Evolutionary conservation across 2,113 vertebrate species (phyloP).

Genomic region (Gasterosteus nipponicus): DNA sequence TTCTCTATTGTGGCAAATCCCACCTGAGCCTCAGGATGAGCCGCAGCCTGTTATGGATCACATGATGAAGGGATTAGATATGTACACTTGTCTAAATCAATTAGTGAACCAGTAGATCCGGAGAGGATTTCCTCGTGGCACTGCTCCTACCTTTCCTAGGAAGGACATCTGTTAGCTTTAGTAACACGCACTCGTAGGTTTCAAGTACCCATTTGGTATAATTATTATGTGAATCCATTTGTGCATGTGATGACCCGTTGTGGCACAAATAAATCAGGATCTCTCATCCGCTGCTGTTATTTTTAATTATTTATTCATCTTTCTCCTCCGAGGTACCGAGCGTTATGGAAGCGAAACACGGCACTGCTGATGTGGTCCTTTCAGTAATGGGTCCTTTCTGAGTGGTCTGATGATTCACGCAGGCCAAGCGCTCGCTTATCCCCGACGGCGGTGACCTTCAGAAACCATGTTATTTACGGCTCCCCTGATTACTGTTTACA

Average conservation of each 20-base stretch:
- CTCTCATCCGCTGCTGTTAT: neutral
- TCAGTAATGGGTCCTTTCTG: constrained; percentile 6
- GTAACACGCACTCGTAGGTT: neutral
- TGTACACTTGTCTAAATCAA: constrained; percentile 65
- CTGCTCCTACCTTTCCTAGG: constrained; percentile 6
- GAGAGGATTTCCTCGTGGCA: constrained; percentile 75
- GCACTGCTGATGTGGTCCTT: neutral
- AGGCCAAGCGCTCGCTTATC: constrained; percentile 29
- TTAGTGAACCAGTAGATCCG: constrained; percentile 81
- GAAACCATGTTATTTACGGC: constrained; percentile 28
- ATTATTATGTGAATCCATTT: neutral
- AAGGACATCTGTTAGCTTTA: neutral
- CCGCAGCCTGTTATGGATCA: constrained; percentile 53
- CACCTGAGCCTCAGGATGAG: constrained; percentile 53
- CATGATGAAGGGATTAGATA: constrained; percentile 75
- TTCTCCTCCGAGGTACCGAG: neutral
- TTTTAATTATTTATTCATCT: neutral
- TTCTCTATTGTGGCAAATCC: constrained; percentile 50
- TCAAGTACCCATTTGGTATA: neutral
- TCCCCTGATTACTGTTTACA: constrained; percentile 43
- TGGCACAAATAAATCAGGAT: neutral
- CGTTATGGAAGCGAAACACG: neutral
- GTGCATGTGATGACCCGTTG: neutral
- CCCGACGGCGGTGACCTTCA: constrained; percentile 31
- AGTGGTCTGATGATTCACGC: constrained; percentile 45